These are phyloP conservation scores for Acinonyx jubatus DNA, from an alignment of 2,113 vertebrate species.

Conservation along the genomic window DNA sequence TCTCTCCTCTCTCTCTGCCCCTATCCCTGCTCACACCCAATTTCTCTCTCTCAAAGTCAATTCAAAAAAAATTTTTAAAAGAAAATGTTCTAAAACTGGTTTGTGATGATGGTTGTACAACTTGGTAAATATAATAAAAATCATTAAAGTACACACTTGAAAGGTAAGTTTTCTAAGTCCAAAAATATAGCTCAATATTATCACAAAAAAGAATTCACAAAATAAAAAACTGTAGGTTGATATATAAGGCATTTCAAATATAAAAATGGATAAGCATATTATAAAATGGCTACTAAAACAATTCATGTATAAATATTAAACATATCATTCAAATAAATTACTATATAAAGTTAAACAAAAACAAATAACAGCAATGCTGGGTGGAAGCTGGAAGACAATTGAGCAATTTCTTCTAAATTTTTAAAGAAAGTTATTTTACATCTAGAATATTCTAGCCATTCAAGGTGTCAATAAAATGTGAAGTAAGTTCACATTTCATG, in stretches of 20 bases:
- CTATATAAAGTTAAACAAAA: slow-evolving; percentile 24
- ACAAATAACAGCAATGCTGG: slow-evolving; percentile 41
- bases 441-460: slow-evolving; percentile 15
- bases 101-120: slow-evolving; percentile 14
- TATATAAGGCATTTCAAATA: slow-evolving; percentile 39
- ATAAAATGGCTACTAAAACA: slow-evolving; percentile 35
- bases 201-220: neutral
- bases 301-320: slow-evolving; percentile 38
- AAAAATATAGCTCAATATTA: slow-evolving; percentile 37
- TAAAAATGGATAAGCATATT: neutral
- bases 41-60: no score
- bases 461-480: neutral
- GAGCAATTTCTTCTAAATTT: slow-evolving; percentile 32
- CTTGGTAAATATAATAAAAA: slow-evolving; percentile 35
- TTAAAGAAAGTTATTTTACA: slow-evolving; percentile 21
- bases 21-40: no score
- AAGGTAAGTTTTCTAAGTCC: slow-evolving; percentile 39
- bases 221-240: neutral
- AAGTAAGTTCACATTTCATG: neutral
- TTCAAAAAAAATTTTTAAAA: no score
- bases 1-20: no score
- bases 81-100: neutral
- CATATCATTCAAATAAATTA: slow-evolving; percentile 37
- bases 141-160: neutral
- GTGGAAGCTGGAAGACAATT: neutral